phyloP scores from a whole-genome alignment of 2,113 vertebrate genomes.

The Alligator sinensis region DNA sequence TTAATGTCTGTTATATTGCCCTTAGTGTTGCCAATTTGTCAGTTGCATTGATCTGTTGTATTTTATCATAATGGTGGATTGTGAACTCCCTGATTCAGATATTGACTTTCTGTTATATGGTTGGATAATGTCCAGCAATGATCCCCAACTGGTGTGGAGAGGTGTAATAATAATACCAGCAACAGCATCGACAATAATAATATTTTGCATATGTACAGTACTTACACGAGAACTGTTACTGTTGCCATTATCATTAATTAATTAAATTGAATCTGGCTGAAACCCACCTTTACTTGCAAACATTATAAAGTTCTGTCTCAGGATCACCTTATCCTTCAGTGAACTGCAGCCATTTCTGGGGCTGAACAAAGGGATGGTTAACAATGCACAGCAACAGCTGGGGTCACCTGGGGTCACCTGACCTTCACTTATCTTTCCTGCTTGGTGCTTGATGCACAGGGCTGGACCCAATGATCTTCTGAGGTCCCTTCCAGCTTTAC shows the following conservation, averaged over 20 bases:
- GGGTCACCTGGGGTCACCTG: no score
- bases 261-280: not conserved
- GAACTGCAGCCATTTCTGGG: not conserved
- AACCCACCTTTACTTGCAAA: not conserved
- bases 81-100: accelerated
- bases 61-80: not conserved
- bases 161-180: not conserved
- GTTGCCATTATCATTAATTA: not conserved
- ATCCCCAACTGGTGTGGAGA: not conserved
- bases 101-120: not conserved
- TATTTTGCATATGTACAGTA: accelerated
- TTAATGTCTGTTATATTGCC: not conserved
- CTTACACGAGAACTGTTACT: not conserved
- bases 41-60: not conserved
- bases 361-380: not conserved
- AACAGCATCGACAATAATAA: accelerated
- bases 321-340: accelerated
- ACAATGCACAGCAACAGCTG: not conserved
- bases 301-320: accelerated
- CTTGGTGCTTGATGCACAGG: not conserved
- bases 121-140: not conserved
- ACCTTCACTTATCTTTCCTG: no score
- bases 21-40: not conserved
- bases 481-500: accelerated
- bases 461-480: not conserved